Conservation (phyloP, 2,113 vertebrate species). For the Speoplatyrhinus poulsoni region DNA sequence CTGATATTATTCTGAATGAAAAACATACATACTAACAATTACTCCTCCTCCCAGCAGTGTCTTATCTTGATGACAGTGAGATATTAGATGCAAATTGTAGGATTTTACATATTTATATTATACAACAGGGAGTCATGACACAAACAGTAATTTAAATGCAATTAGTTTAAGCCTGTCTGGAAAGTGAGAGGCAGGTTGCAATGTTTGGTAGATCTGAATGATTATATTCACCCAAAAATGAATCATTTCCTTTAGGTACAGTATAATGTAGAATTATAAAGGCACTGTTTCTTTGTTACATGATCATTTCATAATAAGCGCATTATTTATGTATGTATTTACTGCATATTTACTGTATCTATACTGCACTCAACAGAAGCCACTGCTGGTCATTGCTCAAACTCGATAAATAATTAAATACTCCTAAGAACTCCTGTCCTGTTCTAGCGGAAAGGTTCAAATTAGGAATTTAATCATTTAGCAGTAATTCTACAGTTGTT, state of each 20-base stretch:
- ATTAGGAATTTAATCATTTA: no score
- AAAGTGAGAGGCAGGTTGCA: background rate
- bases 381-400: no score
- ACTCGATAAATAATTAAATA: no score
- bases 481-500: background rate
- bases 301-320: background rate
- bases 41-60: background rate
- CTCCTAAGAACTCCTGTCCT: no score
- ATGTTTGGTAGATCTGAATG: background rate
- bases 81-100: slow-evolving; percentile 26
- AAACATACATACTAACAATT: background rate
- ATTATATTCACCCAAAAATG: background rate
- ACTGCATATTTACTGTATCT: background rate
- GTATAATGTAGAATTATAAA: background rate
- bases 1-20: background rate
- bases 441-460: no score
- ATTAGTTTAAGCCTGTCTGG: background rate
- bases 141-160: no score
- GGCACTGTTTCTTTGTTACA: background rate
- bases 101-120: background rate
- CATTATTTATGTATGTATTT: background rate
- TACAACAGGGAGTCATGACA: no score
- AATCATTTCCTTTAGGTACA: background rate
- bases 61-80: slow-evolving; percentile 15
- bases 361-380: no score